phyloP scores from a whole-genome alignment of 2,797 vertebrate species.

The Tokudaia tokunoshimensis region DNA sequence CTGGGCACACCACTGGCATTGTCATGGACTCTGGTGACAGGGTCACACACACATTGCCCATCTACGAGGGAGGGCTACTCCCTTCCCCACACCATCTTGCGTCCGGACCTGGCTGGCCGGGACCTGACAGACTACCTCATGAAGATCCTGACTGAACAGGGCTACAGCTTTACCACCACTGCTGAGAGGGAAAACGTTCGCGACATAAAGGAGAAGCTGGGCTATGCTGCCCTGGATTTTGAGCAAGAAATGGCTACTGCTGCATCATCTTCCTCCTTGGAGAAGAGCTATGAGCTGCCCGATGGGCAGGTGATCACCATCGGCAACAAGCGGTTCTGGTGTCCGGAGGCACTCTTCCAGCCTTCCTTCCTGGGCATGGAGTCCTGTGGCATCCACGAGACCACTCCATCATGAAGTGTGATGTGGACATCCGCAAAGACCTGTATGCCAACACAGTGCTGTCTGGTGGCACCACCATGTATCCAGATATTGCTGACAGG shows the following conservation, averaged over 20 bases:
- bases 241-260: conserved; percentile 94
- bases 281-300: conserved; percentile 93
- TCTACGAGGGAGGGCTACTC: conserved; percentile 91
- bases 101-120: conserved; percentile 48
- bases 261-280: conserved; percentile 92
- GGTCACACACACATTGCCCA: conserved; percentile 92
- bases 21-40: conserved; percentile 93
- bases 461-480: conserved; percentile 98
- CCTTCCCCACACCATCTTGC: conserved; percentile 91
- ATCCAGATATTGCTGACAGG: conserved; percentile 94
- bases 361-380: conserved; percentile 86
- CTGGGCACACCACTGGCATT: conserved; percentile 90
- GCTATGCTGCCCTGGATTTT: conserved; percentile 93
- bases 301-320: conserved; percentile 95
- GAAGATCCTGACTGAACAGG: no score
- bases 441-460: conserved; percentile 98
- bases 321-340: conserved; percentile 93
- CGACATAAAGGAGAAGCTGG: conserved; percentile 80
- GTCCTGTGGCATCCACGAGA: conserved; percentile 60
- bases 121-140: no score
- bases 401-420: conserved; percentile 92
- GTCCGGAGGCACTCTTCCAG: conserved; percentile 93
- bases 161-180: no score
- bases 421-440: conserved; percentile 92
- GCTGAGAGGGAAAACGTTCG: no score